Percentiles rank a stretch among this genome's conserved stretches.
These are phyloP conservation scores for Acropternis orthonyx DNA, from an alignment of 2,797 vertebrate species.

Conservation along the genomic window DNA sequence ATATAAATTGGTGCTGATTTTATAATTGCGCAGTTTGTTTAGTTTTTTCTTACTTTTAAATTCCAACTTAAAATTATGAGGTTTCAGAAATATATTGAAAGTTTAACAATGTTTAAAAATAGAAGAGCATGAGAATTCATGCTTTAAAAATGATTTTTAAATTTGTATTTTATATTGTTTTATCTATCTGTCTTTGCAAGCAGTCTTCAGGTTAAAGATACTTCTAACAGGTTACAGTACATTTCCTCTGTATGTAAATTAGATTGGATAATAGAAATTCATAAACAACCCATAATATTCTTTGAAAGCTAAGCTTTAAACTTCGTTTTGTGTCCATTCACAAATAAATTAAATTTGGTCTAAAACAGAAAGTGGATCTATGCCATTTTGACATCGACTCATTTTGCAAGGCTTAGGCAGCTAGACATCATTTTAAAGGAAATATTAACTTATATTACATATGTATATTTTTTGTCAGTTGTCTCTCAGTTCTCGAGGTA, in stretches of 20 bases:
- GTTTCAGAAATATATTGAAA: slow-evolving; percentile 98
- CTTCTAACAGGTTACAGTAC: slow-evolving; percentile 93
- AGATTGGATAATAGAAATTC: slow-evolving; percentile 93
- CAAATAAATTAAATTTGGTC: slow-evolving; percentile 83
- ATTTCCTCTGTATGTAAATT: slow-evolving; percentile 98
- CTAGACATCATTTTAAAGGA: slow-evolving; percentile 97
- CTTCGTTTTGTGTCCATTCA: slow-evolving; percentile 87
- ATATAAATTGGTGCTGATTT: slow-evolving; percentile 99
- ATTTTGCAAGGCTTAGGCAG: slow-evolving; percentile 98
- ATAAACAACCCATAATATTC: slow-evolving; percentile 86
- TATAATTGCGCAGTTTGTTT: slow-evolving; percentile 98
- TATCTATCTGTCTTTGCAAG: slow-evolving; percentile 96
- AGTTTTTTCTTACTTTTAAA: slow-evolving; percentile 94
- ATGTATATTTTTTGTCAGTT: slow-evolving; percentile 94
- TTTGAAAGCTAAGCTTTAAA: slow-evolving; percentile 96
- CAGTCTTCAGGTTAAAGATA: slow-evolving; percentile 92
- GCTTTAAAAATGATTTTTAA: slow-evolving; percentile 98
- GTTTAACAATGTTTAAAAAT: slow-evolving; percentile 92
- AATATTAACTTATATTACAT: slow-evolving; percentile 95
- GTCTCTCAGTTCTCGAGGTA: slow-evolving; percentile 96
- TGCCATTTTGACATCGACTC: slow-evolving; percentile 87
- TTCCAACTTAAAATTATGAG: slow-evolving; percentile 95
- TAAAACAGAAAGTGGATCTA: slow-evolving; percentile 85
- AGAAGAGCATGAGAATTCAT: slow-evolving; percentile 94
- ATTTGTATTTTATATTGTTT: slow-evolving; percentile 99